phyloP scores from a whole-genome alignment of 2,797 vertebrate genomes.

The Ficedula albicollis region DNA sequence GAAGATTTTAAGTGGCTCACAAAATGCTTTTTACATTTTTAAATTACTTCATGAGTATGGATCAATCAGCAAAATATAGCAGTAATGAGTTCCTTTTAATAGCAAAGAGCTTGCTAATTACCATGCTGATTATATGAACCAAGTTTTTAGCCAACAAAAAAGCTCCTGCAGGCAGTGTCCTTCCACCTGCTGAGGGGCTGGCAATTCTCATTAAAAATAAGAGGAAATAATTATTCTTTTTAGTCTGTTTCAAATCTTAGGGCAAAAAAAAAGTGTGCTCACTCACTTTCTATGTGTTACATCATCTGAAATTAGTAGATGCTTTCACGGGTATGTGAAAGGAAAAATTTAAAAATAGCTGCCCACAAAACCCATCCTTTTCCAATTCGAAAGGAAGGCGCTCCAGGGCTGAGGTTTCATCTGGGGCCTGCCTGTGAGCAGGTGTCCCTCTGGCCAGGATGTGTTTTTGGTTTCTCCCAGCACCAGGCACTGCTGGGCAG shows the following conservation, averaged over 20 bases:
- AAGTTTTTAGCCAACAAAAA: slow-evolving; percentile 61
- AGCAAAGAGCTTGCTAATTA: slow-evolving; percentile 68
- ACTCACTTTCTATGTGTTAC: background rate
- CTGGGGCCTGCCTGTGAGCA: background rate
- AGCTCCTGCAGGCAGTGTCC: slow-evolving; percentile 63
- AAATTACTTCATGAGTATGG: slow-evolving; percentile 61
- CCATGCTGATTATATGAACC: slow-evolving; percentile 62
- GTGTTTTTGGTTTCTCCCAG: background rate
- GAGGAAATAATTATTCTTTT: slow-evolving; percentile 47
- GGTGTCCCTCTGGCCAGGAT: background rate
- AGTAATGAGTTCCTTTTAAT: slow-evolving; percentile 75
- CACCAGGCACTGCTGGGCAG: background rate
- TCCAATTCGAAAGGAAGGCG: background rate
- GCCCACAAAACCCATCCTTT: background rate
- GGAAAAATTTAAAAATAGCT: background rate
- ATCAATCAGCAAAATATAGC: slow-evolving; percentile 70
- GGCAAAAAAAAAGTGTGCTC: background rate
- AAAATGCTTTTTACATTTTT: slow-evolving; percentile 49
- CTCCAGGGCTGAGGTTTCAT: background rate
- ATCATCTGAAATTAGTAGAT: background rate
- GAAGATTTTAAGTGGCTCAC: slow-evolving; percentile 45
- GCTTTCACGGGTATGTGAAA: background rate
- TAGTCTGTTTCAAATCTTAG: background rate
- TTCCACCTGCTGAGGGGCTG: slow-evolving; percentile 58
- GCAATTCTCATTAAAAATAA: slow-evolving; percentile 69